phyloP scores from a whole-genome alignment of 1,140 invertebrate genomes.

The Brachionus calyciflorus region DNA sequence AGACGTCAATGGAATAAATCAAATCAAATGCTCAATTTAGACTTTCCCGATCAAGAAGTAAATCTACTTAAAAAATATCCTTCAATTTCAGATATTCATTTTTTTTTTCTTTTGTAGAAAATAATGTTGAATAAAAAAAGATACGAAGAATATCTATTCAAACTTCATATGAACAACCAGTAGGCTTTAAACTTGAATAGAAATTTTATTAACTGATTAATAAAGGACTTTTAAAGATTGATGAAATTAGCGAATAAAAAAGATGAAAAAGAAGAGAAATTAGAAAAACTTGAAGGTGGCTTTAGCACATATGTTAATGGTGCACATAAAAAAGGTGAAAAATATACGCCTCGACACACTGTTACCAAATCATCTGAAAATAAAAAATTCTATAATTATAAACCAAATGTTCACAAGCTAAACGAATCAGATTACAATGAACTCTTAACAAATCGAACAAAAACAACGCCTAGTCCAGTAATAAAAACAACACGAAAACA shows the following conservation, averaged over 20 bases:
- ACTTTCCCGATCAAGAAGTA: not conserved
- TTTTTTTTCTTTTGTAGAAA: not conserved
- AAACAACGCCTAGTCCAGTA: not conserved
- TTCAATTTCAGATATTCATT: too few species aligned
- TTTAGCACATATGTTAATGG: conserved; percentile 31
- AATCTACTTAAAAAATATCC: not conserved
- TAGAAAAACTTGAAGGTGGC: conserved; percentile 36
- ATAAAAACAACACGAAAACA: conserved; percentile 16
- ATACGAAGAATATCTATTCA: not conserved
- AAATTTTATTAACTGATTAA: too few species aligned
- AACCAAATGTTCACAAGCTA: not conserved
- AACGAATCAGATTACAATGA: not conserved
- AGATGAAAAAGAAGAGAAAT: conserved; percentile 39
- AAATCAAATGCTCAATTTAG: conserved; percentile 5
- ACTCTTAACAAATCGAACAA: not conserved
- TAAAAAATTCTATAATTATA: not conserved
- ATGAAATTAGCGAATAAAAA: not conserved
- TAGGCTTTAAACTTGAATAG: not conserved
- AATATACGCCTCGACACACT: conserved; percentile 30
- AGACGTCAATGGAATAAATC: conserved; percentile 17
- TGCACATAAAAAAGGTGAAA: conserved; percentile 13
- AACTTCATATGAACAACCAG: not conserved
- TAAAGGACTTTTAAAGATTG: not conserved
- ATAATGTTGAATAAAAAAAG: not conserved
- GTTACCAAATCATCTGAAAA: not conserved